phyloP scores from a whole-genome alignment of 2,113 vertebrate genomes.

The Numenius arquata region DNA sequence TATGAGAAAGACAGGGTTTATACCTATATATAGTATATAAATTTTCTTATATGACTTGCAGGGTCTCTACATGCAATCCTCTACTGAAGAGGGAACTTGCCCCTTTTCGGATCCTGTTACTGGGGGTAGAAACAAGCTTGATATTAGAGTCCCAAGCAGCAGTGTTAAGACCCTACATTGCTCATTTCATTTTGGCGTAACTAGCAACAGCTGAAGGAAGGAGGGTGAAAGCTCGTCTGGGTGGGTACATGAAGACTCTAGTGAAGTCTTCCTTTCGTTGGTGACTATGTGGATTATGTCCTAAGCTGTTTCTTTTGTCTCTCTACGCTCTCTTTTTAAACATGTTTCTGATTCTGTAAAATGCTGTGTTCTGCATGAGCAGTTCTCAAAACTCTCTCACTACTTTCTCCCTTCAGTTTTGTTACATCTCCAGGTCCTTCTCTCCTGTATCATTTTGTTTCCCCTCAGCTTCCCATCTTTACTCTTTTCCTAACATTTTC shows the following conservation, averaged over 20 bases:
- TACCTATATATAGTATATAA: neutral
- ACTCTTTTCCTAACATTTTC: neutral
- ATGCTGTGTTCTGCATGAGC: neutral
- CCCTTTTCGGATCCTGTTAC: neutral
- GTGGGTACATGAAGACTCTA: neutral
- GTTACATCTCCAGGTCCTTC: neutral
- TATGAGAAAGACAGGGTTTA: neutral
- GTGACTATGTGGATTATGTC: neutral
- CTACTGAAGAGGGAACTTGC: neutral
- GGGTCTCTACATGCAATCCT: neutral
- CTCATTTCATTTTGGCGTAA: neutral
- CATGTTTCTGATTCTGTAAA: neutral
- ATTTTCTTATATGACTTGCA: neutral
- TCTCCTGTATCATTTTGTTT: neutral
- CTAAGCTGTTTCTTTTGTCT: neutral
- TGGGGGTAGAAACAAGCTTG: neutral
- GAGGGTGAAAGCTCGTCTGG: neutral
- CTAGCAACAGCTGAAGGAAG: neutral
- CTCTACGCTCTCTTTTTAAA: neutral
- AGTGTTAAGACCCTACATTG: neutral
- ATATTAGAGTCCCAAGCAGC: neutral
- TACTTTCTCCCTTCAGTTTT: neutral
- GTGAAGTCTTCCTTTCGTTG: neutral
- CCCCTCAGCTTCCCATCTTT: neutral
- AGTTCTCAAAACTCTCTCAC: neutral